Percentiles rank a stretch among this genome's conserved stretches.
phyloP scores from a whole-genome alignment of 2,113 vertebrate species.

The Corythornis madagascariensis region DNA sequence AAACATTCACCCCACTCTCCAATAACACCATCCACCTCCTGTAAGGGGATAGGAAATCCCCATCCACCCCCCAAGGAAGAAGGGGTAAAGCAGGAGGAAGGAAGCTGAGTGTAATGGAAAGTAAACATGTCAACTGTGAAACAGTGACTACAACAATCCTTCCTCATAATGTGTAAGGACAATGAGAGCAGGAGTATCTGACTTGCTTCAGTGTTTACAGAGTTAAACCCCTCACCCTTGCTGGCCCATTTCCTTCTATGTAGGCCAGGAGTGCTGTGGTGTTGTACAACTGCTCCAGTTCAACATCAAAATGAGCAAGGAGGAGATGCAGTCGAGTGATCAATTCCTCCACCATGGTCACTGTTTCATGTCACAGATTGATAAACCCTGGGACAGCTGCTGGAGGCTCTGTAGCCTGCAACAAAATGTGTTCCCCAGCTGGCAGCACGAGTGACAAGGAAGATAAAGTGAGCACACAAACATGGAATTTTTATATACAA shows the following conservation, averaged over 20 bases:
- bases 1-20: rapidly evolving
- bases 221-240: background rate
- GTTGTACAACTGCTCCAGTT: background rate
- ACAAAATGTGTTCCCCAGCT: rapidly evolving
- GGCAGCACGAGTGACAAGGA: background rate
- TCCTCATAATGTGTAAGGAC: background rate
- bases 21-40: background rate
- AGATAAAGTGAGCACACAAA: background rate
- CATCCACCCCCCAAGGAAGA: background rate
- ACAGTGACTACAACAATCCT: background rate
- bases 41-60: background rate
- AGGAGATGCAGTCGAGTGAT: background rate
- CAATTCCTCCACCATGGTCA: background rate
- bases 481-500: constrained; percentile 81
- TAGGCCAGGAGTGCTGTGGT: background rate
- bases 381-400: background rate
- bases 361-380: background rate
- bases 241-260: background rate
- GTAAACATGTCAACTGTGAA: constrained; percentile 1
- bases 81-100: constrained; percentile 4
- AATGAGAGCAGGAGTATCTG: background rate
- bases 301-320: background rate
- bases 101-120: constrained; percentile 5
- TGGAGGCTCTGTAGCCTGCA: background rate
- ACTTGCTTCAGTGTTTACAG: background rate